These are phyloP conservation scores for Sipha maydis DNA, from an alignment of 2,888 invertebrate genomes.

Conservation along the genomic window DNA sequence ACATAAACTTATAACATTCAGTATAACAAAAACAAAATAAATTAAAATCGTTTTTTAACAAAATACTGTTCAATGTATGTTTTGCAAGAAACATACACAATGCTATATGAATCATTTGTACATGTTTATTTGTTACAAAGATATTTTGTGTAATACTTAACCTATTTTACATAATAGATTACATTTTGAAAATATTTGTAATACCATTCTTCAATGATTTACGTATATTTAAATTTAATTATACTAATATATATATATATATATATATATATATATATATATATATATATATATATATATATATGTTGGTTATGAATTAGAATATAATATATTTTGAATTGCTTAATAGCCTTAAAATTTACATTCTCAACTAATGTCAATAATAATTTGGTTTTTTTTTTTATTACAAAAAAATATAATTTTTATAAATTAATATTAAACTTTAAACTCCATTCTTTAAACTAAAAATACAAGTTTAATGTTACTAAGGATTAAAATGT, in stretches of 20 bases:
- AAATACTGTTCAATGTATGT: neutral
- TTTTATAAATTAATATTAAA: slow-evolving; percentile 49
- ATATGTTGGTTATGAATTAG: neutral
- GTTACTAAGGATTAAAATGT: slow-evolving; percentile 41
- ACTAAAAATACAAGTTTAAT: slow-evolving; percentile 18
- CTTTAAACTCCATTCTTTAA: neutral
- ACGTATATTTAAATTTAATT: too few species aligned
- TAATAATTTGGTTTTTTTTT: slow-evolving; percentile 18
- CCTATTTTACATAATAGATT: too few species aligned
- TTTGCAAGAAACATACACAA: neutral
- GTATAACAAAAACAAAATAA: slow-evolving; percentile 15
- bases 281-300: too few species aligned
- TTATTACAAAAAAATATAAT: slow-evolving; percentile 8
- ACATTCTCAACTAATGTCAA: slow-evolving; percentile 13
- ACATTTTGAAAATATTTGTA: too few species aligned
- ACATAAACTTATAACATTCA: neutral
- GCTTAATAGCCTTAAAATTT: neutral
- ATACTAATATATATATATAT: too few species aligned
- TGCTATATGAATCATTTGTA: too few species aligned
- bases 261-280: too few species aligned
- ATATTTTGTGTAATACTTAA: too few species aligned
- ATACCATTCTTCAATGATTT: too few species aligned
- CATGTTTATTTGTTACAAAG: too few species aligned
- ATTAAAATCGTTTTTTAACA: neutral
- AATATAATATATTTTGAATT: neutral